These are phyloP conservation scores for Mormyrus hasselquistii DNA, from an alignment of 2,797 vertebrate genomes.

Conservation along the genomic window DNA sequence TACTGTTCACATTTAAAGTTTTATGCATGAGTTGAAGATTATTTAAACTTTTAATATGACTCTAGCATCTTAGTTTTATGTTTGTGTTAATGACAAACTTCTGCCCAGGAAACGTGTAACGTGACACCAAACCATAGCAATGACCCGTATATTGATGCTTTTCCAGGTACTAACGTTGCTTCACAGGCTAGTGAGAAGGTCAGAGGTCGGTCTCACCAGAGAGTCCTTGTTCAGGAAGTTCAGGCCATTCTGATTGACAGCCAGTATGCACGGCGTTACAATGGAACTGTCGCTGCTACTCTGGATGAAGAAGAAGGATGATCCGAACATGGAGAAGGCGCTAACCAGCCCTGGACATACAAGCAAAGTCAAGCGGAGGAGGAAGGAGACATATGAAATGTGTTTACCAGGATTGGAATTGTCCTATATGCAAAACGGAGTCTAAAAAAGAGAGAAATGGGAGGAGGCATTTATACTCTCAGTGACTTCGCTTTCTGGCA, in stretches of 20 bases:
- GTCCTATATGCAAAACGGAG: not conserved
- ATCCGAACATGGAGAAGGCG: constrained; percentile 88
- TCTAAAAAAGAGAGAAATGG: not conserved
- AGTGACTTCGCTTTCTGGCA: not conserved
- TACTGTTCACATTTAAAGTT: not conserved
- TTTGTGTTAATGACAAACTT: not conserved
- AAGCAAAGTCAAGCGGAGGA: not conserved
- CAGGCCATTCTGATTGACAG: constrained; percentile 88
- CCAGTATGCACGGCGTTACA: constrained; percentile 82
- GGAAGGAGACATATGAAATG: not conserved
- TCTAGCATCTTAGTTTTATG: not conserved
- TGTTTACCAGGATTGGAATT: not conserved
- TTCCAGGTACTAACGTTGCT: not conserved
- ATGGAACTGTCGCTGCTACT: constrained; percentile 79
- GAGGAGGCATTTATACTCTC: not conserved
- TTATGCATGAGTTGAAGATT: not conserved
- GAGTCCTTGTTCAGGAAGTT: constrained; percentile 89
- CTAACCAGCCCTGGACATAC: constrained; percentile 78
- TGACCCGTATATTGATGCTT: not conserved
- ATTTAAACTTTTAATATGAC: not conserved
- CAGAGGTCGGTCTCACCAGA: constrained; percentile 64
- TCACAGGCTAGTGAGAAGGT: too few relatives aligned
- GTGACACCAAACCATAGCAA: not conserved
- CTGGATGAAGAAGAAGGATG: constrained; percentile 95
- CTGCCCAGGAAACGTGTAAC: not conserved